Conservation (phyloP, 2,888 invertebrate genomes). For the Epinotia brunnichana region DNA sequence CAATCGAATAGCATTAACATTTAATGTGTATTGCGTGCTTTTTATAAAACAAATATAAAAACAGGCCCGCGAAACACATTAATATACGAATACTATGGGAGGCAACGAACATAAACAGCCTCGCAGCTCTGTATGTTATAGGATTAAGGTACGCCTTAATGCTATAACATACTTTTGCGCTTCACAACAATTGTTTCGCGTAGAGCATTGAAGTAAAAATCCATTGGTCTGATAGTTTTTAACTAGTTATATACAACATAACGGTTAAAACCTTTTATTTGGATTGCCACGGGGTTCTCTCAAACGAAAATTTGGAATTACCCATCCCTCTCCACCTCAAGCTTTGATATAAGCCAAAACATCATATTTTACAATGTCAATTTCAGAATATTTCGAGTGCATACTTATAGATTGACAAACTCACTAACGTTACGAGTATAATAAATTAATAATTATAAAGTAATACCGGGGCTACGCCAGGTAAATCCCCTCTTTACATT, state of each 20-base stretch:
- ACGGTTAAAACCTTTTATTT: neutral
- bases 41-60: too few species aligned
- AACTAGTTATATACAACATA: too few species aligned
- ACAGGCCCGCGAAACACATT: too few species aligned
- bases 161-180: too few species aligned
- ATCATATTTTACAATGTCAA: neutral
- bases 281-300: conserved; percentile 10
- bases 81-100: too few species aligned
- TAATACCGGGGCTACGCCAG: neutral
- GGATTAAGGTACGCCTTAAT: too few species aligned
- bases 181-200: too few species aligned
- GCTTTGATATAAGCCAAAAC: neutral
- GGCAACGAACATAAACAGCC: too few species aligned
- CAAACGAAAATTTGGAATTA: neutral
- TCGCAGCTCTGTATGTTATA: too few species aligned
- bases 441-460: neutral
- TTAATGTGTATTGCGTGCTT: too few species aligned
- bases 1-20: neutral
- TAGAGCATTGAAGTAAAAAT: too few species aligned
- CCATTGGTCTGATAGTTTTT: too few species aligned
- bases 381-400: neutral
- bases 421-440: neutral
- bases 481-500: neutral
- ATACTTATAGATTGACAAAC: neutral
- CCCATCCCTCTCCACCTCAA: neutral